Conservation (phyloP, 2,797 vertebrate genomes). For the Hydrophis major region DNA sequence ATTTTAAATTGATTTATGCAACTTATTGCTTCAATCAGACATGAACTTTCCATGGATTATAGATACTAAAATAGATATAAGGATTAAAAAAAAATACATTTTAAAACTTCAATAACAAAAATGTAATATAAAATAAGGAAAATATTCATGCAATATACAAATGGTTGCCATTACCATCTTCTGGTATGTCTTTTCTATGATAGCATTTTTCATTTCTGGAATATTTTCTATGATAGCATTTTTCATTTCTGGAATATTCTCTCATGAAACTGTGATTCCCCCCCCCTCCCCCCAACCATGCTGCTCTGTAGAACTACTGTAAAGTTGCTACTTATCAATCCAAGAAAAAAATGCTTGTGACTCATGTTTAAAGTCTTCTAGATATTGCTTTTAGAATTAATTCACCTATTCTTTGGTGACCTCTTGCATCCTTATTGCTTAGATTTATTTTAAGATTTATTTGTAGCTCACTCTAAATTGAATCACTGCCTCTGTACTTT, state of each 20-base stretch:
- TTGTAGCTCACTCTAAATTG: constrained; percentile 22
- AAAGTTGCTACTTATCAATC: constrained; percentile 12
- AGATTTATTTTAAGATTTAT: constrained; percentile 33
- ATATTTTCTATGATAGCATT: not conserved
- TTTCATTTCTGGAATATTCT: constrained; percentile 7
- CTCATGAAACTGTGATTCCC: constrained; percentile 3
- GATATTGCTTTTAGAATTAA: constrained; percentile 33
- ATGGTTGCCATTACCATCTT: not conserved
- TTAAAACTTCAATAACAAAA: not conserved
- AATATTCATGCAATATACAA: not conserved
- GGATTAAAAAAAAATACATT: not conserved
- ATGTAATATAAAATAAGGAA: not conserved
- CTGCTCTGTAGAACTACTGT: not conserved
- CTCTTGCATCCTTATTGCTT: constrained; percentile 34
- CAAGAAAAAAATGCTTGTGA: constrained; percentile 7
- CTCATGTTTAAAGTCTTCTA: constrained; percentile 19
- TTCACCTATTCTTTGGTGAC: constrained; percentile 23
- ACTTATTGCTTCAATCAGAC: not conserved
- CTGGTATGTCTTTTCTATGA: not conserved
- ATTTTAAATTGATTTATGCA: not conserved
- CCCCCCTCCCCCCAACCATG: no score
- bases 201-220: not conserved
- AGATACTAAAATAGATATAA: not conserved
- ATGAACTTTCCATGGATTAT: not conserved
- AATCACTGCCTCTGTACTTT: not conserved